Conservation (phyloP, 2,113 vertebrate species). For the Eptesicus fuscus region DNA sequence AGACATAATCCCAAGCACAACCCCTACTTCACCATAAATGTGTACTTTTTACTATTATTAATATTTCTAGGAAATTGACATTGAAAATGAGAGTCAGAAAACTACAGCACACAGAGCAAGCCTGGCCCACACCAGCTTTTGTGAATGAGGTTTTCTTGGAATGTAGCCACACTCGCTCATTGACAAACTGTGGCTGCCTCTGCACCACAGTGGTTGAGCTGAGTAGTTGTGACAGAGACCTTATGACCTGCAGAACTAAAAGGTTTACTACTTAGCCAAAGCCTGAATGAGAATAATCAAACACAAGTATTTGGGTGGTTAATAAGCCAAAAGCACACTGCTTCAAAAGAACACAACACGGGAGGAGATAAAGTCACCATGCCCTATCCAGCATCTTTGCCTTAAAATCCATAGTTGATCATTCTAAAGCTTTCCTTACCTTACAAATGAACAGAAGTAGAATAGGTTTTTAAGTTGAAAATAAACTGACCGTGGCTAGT, state of each 20-base stretch:
- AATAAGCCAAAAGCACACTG: neutral
- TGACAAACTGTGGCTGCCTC: neutral
- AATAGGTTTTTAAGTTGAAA: conserved; percentile 26
- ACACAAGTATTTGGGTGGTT: neutral
- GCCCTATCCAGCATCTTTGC: neutral
- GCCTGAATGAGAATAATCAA: neutral
- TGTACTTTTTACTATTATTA: neutral
- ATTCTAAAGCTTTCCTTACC: neutral
- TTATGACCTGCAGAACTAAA: neutral
- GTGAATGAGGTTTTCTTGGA: conserved; percentile 37
- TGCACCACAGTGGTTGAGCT: neutral
- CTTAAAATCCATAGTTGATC: neutral
- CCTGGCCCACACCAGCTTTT: neutral
- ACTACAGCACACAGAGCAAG: neutral
- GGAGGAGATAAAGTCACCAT: neutral
- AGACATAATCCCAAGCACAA: neutral
- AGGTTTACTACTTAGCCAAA: neutral
- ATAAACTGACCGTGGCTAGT: conserved; percentile 93
- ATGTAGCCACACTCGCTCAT: neutral
- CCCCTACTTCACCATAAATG: neutral
- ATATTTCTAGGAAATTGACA: neutral
- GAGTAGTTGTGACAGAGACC: neutral
- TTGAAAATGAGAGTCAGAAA: neutral
- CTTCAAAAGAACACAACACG: neutral
- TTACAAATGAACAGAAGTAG: conserved; percentile 15